Conservation (phyloP, 2,797 vertebrate genomes). For the Anisognathus igniventris region DNA sequence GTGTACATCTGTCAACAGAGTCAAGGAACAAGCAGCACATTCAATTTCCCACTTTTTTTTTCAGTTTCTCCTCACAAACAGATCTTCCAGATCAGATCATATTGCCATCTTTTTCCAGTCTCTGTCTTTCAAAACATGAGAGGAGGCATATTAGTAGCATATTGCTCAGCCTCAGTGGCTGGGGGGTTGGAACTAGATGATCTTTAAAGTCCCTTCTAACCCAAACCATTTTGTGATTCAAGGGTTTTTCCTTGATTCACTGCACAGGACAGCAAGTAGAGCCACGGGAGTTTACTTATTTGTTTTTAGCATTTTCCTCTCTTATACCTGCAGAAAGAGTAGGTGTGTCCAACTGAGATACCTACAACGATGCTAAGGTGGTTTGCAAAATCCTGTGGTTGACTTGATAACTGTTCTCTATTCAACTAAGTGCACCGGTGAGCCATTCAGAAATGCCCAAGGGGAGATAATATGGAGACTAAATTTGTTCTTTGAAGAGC, state of each 20-base stretch:
- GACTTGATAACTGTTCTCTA: conserved; percentile 41
- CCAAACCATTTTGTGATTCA: not conserved
- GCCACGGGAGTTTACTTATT: not conserved
- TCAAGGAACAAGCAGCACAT: conserved; percentile 39
- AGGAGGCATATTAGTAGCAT: not conserved
- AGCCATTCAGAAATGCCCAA: conserved; percentile 24
- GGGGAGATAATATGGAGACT: conserved; percentile 35
- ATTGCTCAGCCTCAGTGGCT: not conserved
- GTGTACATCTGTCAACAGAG: conserved; percentile 15
- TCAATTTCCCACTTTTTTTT: conserved; percentile 21
- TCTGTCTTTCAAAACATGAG: conserved; percentile 1
- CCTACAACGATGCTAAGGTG: conserved; percentile 36
- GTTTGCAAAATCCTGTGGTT: conserved; percentile 50
- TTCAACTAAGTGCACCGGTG: not conserved
- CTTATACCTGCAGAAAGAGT: not conserved
- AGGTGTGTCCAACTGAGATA: conserved; percentile 18
- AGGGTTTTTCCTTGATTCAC: not conserved
- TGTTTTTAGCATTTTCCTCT: conserved; percentile 29
- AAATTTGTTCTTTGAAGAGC: conserved; percentile 41
- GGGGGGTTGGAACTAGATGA: not conserved
- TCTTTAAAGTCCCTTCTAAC: not conserved
- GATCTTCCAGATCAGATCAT: not conserved
- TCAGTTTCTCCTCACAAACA: not conserved
- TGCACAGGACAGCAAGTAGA: not conserved
- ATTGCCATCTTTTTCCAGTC: conserved; percentile 20